Evolutionary conservation across 1,140 invertebrate genomes (phyloP).

Genomic region (Tetragonula clypearis): DNA sequence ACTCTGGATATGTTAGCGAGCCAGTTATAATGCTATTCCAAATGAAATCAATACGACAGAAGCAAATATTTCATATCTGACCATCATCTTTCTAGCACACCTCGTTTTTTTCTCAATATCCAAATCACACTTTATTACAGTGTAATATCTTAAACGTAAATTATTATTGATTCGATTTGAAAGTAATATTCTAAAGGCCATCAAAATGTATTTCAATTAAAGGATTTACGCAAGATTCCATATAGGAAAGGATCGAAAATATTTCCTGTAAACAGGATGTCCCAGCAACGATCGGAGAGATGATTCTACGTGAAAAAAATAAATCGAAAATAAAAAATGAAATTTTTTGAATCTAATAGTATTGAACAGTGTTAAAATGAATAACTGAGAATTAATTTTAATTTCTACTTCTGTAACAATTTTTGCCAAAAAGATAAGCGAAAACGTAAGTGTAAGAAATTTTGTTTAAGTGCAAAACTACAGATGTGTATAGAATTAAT

Average conservation of each 20-base stretch:
- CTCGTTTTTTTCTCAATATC: neutral
- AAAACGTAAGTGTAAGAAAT: neutral
- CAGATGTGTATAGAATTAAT: neutral
- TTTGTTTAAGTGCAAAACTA: neutral
- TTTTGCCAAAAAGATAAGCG: neutral
- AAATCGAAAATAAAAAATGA: neutral
- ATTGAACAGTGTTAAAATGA: neutral
- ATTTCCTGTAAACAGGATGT: neutral
- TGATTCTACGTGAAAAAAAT: neutral
- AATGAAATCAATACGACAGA: neutral
- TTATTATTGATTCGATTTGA: neutral
- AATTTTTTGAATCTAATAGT: neutral
- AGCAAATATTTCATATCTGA: constrained; percentile 14
- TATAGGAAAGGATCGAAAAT: neutral
- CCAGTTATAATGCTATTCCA: neutral
- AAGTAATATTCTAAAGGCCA: neutral
- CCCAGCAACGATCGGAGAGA: neutral
- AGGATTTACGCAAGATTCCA: neutral
- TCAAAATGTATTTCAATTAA: neutral
- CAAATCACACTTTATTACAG: neutral
- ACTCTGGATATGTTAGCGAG: neutral
- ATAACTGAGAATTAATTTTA: neutral
- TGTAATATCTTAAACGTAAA: neutral
- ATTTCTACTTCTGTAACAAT: neutral
- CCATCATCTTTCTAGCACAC: neutral